These are phyloP conservation scores for Tyto alba DNA, from an alignment of 2,113 vertebrate genomes.

Conservation along the genomic window DNA sequence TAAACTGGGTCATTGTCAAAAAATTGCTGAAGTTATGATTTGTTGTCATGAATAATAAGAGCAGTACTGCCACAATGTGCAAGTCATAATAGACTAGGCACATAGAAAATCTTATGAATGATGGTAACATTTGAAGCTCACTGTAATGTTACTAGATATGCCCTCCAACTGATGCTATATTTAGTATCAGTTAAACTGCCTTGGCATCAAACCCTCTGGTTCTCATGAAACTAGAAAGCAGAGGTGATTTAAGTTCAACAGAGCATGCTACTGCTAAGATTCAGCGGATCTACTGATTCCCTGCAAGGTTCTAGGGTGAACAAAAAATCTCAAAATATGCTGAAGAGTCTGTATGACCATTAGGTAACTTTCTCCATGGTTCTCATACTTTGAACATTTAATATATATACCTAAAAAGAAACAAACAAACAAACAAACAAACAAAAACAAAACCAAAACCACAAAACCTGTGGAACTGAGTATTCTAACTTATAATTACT, in stretches of 20 bases:
- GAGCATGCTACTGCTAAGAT: constrained; percentile 4
- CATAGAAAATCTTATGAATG: constrained; percentile 45
- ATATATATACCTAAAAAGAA: background rate
- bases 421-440: too few relatives aligned
- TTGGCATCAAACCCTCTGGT: constrained; percentile 15
- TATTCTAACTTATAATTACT: background rate
- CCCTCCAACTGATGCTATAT: constrained; percentile 56
- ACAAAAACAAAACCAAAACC: too few relatives aligned
- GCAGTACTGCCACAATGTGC: constrained; percentile 10
- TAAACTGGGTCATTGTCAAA: constrained; percentile 16
- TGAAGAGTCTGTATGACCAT: background rate
- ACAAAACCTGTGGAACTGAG: background rate
- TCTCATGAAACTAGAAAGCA: constrained; percentile 46
- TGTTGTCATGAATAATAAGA: constrained; percentile 48
- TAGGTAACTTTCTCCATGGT: background rate
- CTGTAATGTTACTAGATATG: constrained; percentile 45
- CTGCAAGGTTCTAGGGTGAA: background rate
- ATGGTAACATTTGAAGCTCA: constrained; percentile 28
- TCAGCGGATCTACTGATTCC: background rate
- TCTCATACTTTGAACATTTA: background rate
- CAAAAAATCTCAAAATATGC: background rate
- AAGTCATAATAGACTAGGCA: constrained; percentile 44
- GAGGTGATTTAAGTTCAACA: constrained; percentile 60
- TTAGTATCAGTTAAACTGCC: constrained; percentile 44
- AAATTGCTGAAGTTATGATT: constrained; percentile 35